Conservation (phyloP, 2,113 vertebrate genomes). For the Ailuropoda melanoleuca region DNA sequence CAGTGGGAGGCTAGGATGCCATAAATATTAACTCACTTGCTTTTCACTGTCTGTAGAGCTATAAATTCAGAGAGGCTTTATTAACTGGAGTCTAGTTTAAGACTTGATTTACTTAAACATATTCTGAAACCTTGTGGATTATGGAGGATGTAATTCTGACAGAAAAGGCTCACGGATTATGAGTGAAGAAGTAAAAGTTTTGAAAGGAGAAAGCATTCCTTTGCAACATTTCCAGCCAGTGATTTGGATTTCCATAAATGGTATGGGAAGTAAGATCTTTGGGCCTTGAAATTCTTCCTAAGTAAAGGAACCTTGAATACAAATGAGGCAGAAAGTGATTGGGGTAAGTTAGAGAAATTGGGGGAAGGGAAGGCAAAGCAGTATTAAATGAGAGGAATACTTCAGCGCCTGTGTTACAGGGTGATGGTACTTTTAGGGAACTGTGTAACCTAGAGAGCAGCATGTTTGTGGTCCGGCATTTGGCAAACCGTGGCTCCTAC, state of each 20-base stretch:
- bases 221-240: slow-evolving; percentile 32
- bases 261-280: slow-evolving; percentile 55
- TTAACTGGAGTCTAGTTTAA: slow-evolving; percentile 1
- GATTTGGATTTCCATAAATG: slow-evolving; percentile 71
- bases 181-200: slow-evolving; percentile 30
- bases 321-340: slow-evolving; percentile 60
- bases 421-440: not conserved
- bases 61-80: slow-evolving; percentile 16
- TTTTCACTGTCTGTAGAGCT: not conserved
- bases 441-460: not conserved
- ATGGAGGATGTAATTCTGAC: not conserved
- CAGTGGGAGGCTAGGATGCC: not conserved
- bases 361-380: not conserved
- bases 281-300: slow-evolving; percentile 62
- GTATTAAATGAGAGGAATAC: not conserved
- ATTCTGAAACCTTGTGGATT: not conserved
- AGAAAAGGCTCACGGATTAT: not conserved
- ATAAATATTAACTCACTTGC: slow-evolving; percentile 43
- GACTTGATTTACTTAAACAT: not conserved
- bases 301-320: slow-evolving; percentile 53
- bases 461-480: not conserved
- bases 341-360: not conserved
- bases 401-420: not conserved
- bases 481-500: not conserved
- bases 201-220: slow-evolving; percentile 49